phyloP scores from a whole-genome alignment of 2,888 invertebrate genomes.

The Baccha elongata region DNA sequence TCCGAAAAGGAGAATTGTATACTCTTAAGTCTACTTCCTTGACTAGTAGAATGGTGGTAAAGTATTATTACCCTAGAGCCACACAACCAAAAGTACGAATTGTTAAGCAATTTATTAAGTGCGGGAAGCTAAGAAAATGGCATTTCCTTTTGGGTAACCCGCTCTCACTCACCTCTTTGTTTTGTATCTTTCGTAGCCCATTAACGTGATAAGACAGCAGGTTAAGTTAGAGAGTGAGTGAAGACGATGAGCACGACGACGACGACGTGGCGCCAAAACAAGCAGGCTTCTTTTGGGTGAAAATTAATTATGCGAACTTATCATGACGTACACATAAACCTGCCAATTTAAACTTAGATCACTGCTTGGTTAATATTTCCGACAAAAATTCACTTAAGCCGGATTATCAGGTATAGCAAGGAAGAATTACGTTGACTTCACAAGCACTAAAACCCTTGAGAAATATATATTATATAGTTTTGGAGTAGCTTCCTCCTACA shows the following conservation, averaged over 20 bases:
- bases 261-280: no score
- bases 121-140: constrained; percentile 41
- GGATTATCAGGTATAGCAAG: constrained; percentile 25
- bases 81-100: constrained; percentile 57
- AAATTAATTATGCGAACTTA: constrained; percentile 71
- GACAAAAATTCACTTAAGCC: constrained; percentile 45
- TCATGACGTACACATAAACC: constrained; percentile 56
- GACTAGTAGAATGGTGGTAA: no score
- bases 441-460: constrained; percentile 13
- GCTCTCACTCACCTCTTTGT: constrained; percentile 25
- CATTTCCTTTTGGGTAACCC: constrained; percentile 25
- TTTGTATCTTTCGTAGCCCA: neutral
- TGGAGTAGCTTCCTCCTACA: constrained; percentile 11
- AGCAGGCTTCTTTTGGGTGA: constrained; percentile 25
- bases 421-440: constrained; percentile 29
- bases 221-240: no score
- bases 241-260: no score
- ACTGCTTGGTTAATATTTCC: constrained; percentile 49
- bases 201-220: constrained; percentile 15
- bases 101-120: constrained; percentile 69
- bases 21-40: neutral
- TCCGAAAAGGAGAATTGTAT: neutral
- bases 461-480: neutral
- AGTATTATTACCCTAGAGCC: constrained; percentile 17
- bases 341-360: constrained; percentile 35